Evolutionary conservation across 2,888 invertebrate genomes (phyloP).

Genomic region (Polyommatus icarus): DNA sequence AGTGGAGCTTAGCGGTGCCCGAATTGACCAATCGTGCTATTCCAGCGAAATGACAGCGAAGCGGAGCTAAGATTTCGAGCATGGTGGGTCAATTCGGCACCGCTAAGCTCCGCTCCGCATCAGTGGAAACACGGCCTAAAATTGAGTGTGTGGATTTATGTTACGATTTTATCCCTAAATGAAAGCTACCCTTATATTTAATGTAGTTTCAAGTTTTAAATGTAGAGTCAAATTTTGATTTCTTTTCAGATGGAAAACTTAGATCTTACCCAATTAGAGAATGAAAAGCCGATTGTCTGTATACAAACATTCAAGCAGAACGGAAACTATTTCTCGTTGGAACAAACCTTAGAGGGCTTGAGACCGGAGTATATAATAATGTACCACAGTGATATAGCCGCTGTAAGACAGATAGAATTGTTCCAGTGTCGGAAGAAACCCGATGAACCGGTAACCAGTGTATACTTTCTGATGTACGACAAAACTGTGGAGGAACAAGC

Average conservation of each 20-base stretch:
- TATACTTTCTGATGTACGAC: slow-evolving; percentile 94
- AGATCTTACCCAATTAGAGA: slow-evolving; percentile 82
- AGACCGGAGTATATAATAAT: slow-evolving; percentile 92
- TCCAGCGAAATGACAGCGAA: no score
- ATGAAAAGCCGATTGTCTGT: slow-evolving; percentile 84
- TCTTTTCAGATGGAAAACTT: slow-evolving; percentile 82
- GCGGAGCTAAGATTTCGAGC: no score
- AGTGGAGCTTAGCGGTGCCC: no score
- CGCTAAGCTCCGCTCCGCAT: no score
- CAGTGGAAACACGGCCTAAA: no score
- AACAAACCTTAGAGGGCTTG: slow-evolving; percentile 83
- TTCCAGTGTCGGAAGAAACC: slow-evolving; percentile 83
- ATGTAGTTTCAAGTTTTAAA: background rate
- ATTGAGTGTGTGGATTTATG: no score
- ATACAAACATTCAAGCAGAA: slow-evolving; percentile 89
- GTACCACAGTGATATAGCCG: slow-evolving; percentile 93
- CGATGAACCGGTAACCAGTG: slow-evolving; percentile 79
- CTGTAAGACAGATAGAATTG: slow-evolving; percentile 94
- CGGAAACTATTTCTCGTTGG: slow-evolving; percentile 86
- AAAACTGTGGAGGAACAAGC: slow-evolving; percentile 98
- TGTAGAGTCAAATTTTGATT: background rate
- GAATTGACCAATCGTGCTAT: no score
- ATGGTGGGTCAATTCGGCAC: no score
- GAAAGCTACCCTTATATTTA: no score
- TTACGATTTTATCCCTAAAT: no score